Percentiles rank a stretch among this genome's conserved stretches.
These are phyloP conservation scores for Chaenocephalus aceratus DNA, from an alignment of 2,113 vertebrate genomes.

Conservation along the genomic window DNA sequence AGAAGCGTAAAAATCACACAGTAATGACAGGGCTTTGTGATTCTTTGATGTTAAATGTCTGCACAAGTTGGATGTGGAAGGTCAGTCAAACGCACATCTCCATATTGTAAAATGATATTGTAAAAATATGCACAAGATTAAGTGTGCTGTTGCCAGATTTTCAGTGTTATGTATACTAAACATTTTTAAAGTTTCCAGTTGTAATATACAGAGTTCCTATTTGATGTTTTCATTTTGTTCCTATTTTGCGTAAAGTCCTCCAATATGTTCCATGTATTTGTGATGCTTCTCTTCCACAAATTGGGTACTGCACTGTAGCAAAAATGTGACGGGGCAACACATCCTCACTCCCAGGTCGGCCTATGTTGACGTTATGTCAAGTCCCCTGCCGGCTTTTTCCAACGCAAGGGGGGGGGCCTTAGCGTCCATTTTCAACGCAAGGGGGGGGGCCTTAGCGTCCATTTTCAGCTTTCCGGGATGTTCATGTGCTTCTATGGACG, in stretches of 20 bases:
- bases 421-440: too few relatives aligned
- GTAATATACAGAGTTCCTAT: neutral
- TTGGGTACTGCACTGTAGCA: neutral
- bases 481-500: too few relatives aligned
- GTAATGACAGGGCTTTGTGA: neutral
- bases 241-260: neutral
- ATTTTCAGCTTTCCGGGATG: too few relatives aligned
- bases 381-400: too few relatives aligned
- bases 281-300: neutral
- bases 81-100: neutral
- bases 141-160: neutral
- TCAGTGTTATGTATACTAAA: neutral
- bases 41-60: conserved; percentile 4
- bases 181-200: conserved; percentile 1
- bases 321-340: neutral
- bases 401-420: too few relatives aligned
- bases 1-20: neutral
- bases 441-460: too few relatives aligned
- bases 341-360: too few relatives aligned
- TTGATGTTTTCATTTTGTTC: neutral
- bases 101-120: neutral
- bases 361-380: too few relatives aligned
- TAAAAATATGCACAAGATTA: neutral
- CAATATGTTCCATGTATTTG: neutral
- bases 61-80: neutral